phyloP scores from a whole-genome alignment of 1,140 invertebrate species.

The Heliconius melpomene region DNA sequence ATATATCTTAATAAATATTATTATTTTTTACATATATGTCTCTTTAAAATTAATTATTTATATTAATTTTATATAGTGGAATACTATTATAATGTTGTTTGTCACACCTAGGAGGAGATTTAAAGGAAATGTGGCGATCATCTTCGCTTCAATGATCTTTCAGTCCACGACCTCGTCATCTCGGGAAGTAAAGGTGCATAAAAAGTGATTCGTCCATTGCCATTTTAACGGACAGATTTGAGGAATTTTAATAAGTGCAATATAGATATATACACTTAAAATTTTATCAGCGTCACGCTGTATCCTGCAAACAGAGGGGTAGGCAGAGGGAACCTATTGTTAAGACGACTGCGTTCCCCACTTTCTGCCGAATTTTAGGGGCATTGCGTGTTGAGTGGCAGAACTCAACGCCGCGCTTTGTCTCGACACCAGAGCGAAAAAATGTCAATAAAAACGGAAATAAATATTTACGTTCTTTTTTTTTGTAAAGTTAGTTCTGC shows the following conservation, averaged over 20 bases:
- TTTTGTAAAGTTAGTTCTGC: too few species aligned
- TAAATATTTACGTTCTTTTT: too few species aligned
- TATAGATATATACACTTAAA: background rate
- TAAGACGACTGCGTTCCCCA: too few species aligned
- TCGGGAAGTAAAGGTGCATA: background rate
- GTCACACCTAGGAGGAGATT: background rate
- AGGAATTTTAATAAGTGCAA: background rate
- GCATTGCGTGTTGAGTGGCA: too few species aligned
- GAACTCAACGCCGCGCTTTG: too few species aligned
- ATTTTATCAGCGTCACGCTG: too few species aligned
- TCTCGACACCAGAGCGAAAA: too few species aligned
- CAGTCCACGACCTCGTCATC: background rate
- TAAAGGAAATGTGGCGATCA: background rate
- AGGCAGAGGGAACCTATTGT: too few species aligned
- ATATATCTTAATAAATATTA: background rate
- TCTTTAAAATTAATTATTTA: background rate
- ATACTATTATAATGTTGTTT: background rate
- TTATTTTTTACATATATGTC: background rate
- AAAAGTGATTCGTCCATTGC: background rate
- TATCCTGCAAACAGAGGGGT: too few species aligned
- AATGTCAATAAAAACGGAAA: too few species aligned
- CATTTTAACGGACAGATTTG: background rate
- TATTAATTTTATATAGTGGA: too few species aligned
- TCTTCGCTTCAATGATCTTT: constrained; percentile 1
- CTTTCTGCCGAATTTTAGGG: too few species aligned